Base-by-base conservation (phyloP, 2,888 invertebrate species). In the Zootermopsis nevadensis region DNA sequence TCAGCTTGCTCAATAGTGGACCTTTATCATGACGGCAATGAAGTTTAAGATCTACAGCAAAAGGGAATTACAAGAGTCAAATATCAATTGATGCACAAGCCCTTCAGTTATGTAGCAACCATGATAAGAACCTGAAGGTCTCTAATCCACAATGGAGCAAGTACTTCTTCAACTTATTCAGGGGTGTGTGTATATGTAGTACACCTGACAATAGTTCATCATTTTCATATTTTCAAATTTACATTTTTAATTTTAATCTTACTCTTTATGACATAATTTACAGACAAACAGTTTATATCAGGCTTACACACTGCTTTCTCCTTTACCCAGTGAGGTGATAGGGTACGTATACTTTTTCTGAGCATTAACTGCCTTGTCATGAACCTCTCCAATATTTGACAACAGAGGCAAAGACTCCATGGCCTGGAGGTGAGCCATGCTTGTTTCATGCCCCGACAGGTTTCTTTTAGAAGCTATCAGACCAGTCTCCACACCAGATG, bases 241-340 rank as follows among this genome's bases (percentile, higher is more conserved):
- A 15, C 3, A n/a, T 60, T 60, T 60, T 27, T n/a, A 27, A n/a
- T 60, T 60, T 2, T n/a, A 60, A n/a, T 27, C 8, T 8, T 60
- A 27, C 27, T 1, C n/a, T 27, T 27, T 60, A 27, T 60, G 2
- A 60, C n/a, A 8, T 60, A 60, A 60, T 60, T 6, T 60, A 27
- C 27, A 60, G 60, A 60, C 27, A n/a, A n/a, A n/a, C 22, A 55
- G 22, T 55, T 19, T 60, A 10, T 33, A 82, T 35, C 27, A n/a
- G 30, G 7, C 33, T 85, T 82, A 86, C 48, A 86, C 86, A 80
- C 86, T 86, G 81, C 86, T 86, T 82, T 86, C 86, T 24, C 86
- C 86, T 53, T 85, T 85, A 15, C 85, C 84, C 72, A 86, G 83
- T n/a, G 85, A 83, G 31, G 84, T 85, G 48, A 86, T 83, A 55